These are phyloP conservation scores for Myotis vivesi DNA, from an alignment of 2,797 vertebrate genomes.

Conservation along the genomic window DNA sequence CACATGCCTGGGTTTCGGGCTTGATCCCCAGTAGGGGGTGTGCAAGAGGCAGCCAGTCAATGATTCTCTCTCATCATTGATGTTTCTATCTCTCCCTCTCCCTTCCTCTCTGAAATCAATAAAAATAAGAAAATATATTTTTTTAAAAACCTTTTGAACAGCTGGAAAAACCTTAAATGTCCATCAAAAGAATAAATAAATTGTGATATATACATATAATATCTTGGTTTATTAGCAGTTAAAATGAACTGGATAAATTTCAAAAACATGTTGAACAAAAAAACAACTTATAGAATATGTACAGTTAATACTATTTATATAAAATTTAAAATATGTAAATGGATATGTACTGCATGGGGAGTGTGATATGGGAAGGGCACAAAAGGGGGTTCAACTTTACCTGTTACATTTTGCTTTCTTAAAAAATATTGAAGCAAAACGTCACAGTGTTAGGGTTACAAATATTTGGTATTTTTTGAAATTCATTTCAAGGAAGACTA, in stretches of 20 bases:
- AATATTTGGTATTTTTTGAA: conserved; percentile 22
- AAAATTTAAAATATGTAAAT: conserved; percentile 42
- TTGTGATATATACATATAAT: neutral
- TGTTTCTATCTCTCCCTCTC: too few species aligned
- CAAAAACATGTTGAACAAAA: conserved; percentile 13
- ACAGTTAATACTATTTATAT: conserved; percentile 13
- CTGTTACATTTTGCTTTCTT: conserved; percentile 24
- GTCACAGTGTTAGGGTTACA: conserved; percentile 31
- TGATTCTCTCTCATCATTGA: too few species aligned
- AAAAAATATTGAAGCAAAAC: neutral
- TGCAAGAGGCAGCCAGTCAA: too few species aligned
- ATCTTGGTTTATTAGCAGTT: neutral
- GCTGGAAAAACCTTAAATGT: conserved; percentile 37
- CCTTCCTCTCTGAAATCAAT: too few species aligned
- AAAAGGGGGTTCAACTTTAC: neutral
- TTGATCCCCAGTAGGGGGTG: too few species aligned
- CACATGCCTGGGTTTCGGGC: too few species aligned
- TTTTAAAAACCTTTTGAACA: neutral
- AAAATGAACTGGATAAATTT: conserved; percentile 10
- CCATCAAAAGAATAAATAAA: neutral
- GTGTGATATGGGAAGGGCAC: neutral
- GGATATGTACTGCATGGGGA: neutral
- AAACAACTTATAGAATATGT: neutral
- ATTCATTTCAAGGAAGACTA: conserved; percentile 33
- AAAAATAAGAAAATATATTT: too few species aligned